phyloP scores from a whole-genome alignment of 2,888 invertebrate genomes.

The Eretmocerus hayati region DNA sequence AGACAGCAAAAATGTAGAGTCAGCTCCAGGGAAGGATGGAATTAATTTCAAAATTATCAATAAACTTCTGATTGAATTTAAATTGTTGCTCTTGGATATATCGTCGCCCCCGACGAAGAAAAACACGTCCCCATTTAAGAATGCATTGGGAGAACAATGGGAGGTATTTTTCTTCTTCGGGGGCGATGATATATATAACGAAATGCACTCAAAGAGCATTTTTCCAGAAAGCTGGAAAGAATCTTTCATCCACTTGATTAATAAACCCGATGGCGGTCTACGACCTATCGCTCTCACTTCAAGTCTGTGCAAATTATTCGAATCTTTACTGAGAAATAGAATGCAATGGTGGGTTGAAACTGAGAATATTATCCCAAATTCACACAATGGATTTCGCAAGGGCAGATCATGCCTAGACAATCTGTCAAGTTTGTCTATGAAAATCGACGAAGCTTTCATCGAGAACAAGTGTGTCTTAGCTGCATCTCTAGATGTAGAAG shows the following conservation, averaged over 20 bases:
- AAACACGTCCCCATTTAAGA: too few species aligned
- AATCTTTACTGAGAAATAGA: conserved; percentile 8
- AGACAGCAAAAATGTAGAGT: neutral
- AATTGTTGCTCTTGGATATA: neutral
- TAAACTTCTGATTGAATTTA: neutral
- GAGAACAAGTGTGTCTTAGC: neutral
- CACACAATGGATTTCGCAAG: conserved; percentile 6
- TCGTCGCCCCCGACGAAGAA: too few species aligned
- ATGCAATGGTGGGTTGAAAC: conserved; percentile 21
- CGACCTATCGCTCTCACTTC: neutral
- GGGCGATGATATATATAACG: too few species aligned
- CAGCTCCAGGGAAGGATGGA: neutral
- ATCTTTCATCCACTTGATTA: neutral
- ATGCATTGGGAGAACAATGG: too few species aligned
- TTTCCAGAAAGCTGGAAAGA: neutral
- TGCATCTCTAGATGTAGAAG: neutral
- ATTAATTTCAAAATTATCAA: conserved; percentile 9
- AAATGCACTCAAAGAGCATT: neutral
- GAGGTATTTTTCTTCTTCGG: too few species aligned
- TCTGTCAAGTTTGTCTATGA: neutral
- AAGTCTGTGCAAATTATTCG: neutral
- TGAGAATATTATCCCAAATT: conserved; percentile 8
- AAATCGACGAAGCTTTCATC: neutral
- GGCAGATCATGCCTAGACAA: neutral
- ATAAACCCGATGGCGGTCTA: neutral